A percentile compares a stretch with the other conserved stretches of the same genome.
These are phyloP conservation scores for Chrysochloris asiatica DNA, from an alignment of 2,113 vertebrate species.

Conservation along the genomic window DNA sequence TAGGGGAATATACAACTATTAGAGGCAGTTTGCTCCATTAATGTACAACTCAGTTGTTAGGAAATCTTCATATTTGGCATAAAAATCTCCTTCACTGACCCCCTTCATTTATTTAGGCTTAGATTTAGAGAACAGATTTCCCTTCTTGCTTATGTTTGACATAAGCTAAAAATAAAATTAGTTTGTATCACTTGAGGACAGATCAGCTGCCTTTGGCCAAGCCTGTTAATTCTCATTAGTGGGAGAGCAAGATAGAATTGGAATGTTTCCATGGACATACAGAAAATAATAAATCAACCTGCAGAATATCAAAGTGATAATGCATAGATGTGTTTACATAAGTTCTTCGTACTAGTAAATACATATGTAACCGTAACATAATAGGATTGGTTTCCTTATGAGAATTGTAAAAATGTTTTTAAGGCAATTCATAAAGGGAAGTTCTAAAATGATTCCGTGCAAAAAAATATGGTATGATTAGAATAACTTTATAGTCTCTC, in stretches of 20 bases:
- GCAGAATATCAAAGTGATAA: neutral
- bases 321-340: too few relatives aligned
- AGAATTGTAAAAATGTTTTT: neutral
- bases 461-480: neutral
- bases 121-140: conserved; percentile 31
- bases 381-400: neutral
- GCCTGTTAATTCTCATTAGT: neutral
- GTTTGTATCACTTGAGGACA: neutral
- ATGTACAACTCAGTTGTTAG: neutral
- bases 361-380: accelerated
- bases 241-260: neutral
- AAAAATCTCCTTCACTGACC: neutral
- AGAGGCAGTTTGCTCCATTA: neutral
- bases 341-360: neutral
- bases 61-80: neutral
- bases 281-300: neutral
- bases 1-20: neutral
- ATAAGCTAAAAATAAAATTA: conserved; percentile 35
- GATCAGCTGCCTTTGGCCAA: neutral
- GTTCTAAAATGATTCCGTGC: neutral
- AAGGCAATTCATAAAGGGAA: neutral
- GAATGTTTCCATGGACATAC: neutral
- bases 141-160: neutral
- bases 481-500: neutral
- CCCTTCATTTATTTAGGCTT: neutral